phyloP scores from a whole-genome alignment of 2,888 invertebrate genomes.

The Sthenelais limicola region DNA sequence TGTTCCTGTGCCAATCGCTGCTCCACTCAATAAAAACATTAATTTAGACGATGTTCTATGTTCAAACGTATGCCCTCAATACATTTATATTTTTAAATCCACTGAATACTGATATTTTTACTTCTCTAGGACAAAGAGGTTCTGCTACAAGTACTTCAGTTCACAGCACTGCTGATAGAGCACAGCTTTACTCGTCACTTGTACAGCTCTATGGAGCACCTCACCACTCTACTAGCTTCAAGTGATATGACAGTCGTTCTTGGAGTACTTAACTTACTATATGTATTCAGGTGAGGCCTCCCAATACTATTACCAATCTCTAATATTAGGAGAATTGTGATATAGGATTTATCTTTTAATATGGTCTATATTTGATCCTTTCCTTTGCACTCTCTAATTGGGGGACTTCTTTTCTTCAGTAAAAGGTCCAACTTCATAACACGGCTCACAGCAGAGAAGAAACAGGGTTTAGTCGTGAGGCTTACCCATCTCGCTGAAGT shows the following conservation, averaged over 20 bases:
- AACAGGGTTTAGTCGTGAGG: conserved; percentile 80
- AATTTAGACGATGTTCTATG: background rate
- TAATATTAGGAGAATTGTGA: background rate
- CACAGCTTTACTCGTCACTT: conserved; percentile 89
- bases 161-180: conserved; percentile 87
- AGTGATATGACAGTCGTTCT: conserved; percentile 88
- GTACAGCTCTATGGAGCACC: conserved; percentile 90
- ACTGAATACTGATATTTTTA: no score
- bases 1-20: no score
- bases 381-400: no score
- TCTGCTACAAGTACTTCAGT: conserved; percentile 83
- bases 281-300: conserved; percentile 82
- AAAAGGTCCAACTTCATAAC: conserved; percentile 90
- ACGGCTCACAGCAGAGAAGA: conserved; percentile 80
- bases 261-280: conserved; percentile 86
- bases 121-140: conserved; percentile 79
- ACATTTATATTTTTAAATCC: background rate
- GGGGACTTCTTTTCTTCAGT: conserved; percentile 76
- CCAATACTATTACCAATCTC: background rate
- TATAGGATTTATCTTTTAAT: no score
- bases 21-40: no score
- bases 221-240: conserved; percentile 83
- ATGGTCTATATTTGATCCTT: no score
- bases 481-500: conserved; percentile 87
- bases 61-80: background rate